Base-by-base conservation (phyloP, 1,140 invertebrate genomes). In the Triops longicaudatus region DNA sequence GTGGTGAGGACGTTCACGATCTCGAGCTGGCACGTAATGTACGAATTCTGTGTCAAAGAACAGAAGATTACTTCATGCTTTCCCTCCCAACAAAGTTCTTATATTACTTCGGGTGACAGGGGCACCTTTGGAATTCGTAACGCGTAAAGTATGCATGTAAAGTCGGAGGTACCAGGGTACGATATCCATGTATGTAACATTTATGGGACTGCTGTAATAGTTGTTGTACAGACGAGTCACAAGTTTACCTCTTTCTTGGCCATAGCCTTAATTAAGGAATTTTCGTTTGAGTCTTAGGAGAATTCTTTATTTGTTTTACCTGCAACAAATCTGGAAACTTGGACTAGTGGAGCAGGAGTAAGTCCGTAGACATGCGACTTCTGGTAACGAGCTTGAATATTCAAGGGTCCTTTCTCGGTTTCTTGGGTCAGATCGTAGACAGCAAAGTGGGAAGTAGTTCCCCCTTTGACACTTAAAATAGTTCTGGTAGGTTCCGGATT, bases 141-240 rank as follows among this genome's bases (percentile, higher is more conserved):
- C 73, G 7, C 74, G 50, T 37, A 98, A 85, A 1, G 95, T 94
- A 83, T 98, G 96, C 73, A 96, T 87, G 84, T 97, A 98, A 77
- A 97, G 88, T 73, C 95, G 90, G 11, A 98, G 88, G 86, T 93
- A 98, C 96, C 97, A 98, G 1, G 97, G 97, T 37, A 90, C 82
- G 9, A 85, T 82, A 79, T 89, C 88, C 80, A 88, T 83, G 81
- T 88, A 89, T 73, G 93, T 85, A 76, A 93, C 84, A 81, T 91
- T 87, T 76, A 94, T 84, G 1, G 87, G 28, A 28, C 44, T 79
- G 79, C 88, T 85, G 87, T 89, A 91, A 80, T 93, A 89, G 80
- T 90, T 91, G 81, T 95, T 95, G 71, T 88, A 88, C 28, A 95
- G 84, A 82, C 93, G 90, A 12, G 91, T 93, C 11, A 93, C 90